Percentiles rank a stretch among this genome's conserved stretches.
Evolutionary conservation across 2,113 vertebrate species (phyloP).

Genomic region (Azemiops feae): DNA sequence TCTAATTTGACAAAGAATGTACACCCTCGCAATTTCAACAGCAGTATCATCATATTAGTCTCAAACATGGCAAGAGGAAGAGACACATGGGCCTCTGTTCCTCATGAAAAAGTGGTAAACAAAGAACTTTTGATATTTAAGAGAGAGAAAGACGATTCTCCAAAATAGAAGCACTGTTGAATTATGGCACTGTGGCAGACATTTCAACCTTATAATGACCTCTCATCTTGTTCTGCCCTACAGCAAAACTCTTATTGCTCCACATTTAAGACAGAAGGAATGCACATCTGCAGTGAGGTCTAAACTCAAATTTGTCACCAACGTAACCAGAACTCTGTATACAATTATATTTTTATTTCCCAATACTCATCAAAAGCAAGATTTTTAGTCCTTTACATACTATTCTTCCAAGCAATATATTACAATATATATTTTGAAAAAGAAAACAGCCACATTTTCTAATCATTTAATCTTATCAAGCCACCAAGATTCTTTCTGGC

Average conservation of each 20-base stretch:
- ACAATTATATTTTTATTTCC: slow-evolving; percentile 52
- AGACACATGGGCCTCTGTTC: slow-evolving; percentile 75
- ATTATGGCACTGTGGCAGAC: slow-evolving; percentile 73
- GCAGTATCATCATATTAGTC: slow-evolving; percentile 64
- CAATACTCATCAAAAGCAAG: slow-evolving; percentile 39
- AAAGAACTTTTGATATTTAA: slow-evolving; percentile 80
- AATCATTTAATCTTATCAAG: not conserved
- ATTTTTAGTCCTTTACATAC: not conserved
- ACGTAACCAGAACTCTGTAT: slow-evolving; percentile 54
- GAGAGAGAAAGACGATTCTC: slow-evolving; percentile 37
- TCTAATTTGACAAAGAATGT: slow-evolving; percentile 55
- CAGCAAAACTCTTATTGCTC: slow-evolving; percentile 43
- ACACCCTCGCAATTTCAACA: slow-evolving; percentile 49
- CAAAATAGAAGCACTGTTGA: slow-evolving; percentile 75
- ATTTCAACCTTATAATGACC: slow-evolving; percentile 73
- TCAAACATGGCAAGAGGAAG: slow-evolving; percentile 50
- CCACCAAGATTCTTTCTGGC: not conserved
- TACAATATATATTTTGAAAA: slow-evolving; percentile 41
- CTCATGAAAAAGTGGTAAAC: slow-evolving; percentile 64
- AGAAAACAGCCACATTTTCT: slow-evolving; percentile 43
- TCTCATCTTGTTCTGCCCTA: slow-evolving; percentile 59
- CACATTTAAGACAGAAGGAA: slow-evolving; percentile 49
- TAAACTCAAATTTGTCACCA: slow-evolving; percentile 49
- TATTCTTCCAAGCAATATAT: slow-evolving; percentile 55
- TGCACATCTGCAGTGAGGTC: slow-evolving; percentile 53